Conservation (phyloP, 2,113 vertebrate genomes). For the Brachypodius melanocephalos region DNA sequence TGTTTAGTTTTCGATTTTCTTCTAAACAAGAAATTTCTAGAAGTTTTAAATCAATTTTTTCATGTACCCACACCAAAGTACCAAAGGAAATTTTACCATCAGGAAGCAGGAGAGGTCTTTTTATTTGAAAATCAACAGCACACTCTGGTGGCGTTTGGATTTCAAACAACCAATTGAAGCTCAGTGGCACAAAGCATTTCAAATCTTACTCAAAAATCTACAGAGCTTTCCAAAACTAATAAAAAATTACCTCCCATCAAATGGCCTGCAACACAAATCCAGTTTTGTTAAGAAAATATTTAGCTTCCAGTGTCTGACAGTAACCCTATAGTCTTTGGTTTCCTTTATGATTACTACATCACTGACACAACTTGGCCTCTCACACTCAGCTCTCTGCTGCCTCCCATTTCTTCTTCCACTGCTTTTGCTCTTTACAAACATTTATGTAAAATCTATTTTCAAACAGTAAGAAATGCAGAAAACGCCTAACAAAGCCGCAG, state of each 20-base stretch:
- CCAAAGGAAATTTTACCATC: not conserved
- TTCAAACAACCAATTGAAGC: not conserved
- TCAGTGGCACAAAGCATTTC: not conserved
- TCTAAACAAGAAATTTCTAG: not conserved
- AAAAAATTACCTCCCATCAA: not conserved
- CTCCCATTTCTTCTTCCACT: not conserved
- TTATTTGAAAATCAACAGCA: slow-evolving; percentile 67
- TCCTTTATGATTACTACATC: not conserved
- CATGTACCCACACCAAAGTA: not conserved
- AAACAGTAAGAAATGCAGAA: not conserved
- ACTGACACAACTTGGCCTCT: not conserved
- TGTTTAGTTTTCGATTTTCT: not conserved
- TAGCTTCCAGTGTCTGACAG: not conserved
- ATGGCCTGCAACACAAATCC: not conserved
- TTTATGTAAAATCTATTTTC: not conserved
- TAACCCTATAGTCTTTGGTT: not conserved
- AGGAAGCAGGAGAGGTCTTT: not conserved
- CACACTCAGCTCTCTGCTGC: not conserved
- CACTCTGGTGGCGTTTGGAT: slow-evolving; percentile 72
- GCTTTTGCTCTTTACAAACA: not conserved
- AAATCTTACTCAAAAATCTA: not conserved
- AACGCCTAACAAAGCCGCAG: not conserved
- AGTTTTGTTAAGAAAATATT: not conserved
- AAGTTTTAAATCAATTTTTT: not conserved
- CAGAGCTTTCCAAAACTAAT: not conserved